Evolutionary conservation across 2,113 vertebrate genomes (phyloP).

Genomic region (Amia ocellicauda): DNA sequence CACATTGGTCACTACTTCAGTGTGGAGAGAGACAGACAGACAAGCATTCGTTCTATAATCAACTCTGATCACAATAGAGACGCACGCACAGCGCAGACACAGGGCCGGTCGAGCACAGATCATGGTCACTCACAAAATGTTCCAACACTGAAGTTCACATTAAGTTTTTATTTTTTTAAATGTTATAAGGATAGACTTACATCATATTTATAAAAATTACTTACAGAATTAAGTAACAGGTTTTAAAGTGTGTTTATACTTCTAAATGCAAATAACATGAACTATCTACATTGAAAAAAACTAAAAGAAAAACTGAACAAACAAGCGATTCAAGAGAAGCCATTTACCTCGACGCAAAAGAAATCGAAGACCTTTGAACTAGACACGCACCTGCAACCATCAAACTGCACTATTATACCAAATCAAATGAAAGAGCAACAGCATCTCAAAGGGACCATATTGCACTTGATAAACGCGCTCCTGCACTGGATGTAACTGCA

Average conservation of each 20-base stretch:
- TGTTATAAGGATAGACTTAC: constrained; percentile 88
- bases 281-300: constrained; percentile 82
- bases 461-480: constrained; percentile 38
- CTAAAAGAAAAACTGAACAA: constrained; percentile 68
- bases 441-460: constrained; percentile 81
- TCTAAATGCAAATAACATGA: constrained; percentile 86
- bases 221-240: constrained; percentile 85
- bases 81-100: too few relatives aligned
- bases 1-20: too few relatives aligned
- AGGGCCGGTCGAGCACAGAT: too few relatives aligned
- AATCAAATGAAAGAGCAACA: constrained; percentile 56
- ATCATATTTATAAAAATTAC: constrained; percentile 92
- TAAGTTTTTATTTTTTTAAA: constrained; percentile 83
- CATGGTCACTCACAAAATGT: constrained; percentile 1
- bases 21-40: too few relatives aligned
- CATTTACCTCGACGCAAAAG: constrained; percentile 70
- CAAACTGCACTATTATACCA: constrained; percentile 69
- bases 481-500: background rate
- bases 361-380: constrained; percentile 78
- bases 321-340: constrained; percentile 72
- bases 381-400: constrained; percentile 73
- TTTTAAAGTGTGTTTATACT: constrained; percentile 79
- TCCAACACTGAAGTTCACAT: constrained; percentile 67
- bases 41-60: too few relatives aligned
- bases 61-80: too few relatives aligned